These are phyloP conservation scores for Trematocara marginatum DNA, from an alignment of 2,113 vertebrate species.

Conservation along the genomic window DNA sequence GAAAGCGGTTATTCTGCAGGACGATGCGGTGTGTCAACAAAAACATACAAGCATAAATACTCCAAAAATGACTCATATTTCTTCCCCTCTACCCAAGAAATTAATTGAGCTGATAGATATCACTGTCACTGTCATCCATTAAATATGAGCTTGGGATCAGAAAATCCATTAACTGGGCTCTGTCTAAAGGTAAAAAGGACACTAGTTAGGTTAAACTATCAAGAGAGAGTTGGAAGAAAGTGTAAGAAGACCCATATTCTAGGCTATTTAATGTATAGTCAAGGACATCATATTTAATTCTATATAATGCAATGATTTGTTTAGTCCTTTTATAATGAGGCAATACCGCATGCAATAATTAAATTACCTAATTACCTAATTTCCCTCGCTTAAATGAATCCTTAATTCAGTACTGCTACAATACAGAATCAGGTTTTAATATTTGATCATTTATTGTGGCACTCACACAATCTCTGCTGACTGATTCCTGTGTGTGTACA, in stretches of 20 bases:
- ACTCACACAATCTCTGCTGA: not conserved
- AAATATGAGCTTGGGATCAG: not conserved
- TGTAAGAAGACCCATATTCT: not conserved
- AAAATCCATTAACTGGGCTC: not conserved
- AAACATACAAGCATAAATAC: not conserved
- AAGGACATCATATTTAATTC: not conserved
- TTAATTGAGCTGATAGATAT: not conserved
- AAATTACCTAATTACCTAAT: not conserved
- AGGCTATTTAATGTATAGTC: not conserved
- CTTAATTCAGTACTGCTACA: not conserved
- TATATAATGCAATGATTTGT: not conserved
- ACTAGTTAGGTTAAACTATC: not conserved
- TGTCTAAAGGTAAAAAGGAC: not conserved
- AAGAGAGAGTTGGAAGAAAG: not conserved
- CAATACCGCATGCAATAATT: not conserved
- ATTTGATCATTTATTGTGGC: not conserved
- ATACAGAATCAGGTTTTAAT: not conserved
- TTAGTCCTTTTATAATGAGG: not conserved
- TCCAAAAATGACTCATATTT: not conserved
- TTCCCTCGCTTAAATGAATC: not conserved
- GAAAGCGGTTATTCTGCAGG: not conserved
- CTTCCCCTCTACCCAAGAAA: not conserved
- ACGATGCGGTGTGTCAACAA: not conserved
- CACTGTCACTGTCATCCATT: not conserved
- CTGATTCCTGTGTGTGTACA: conserved; percentile 25